phyloP scores from a whole-genome alignment of 2,797 vertebrate genomes.

The Varecia variegata region DNA sequence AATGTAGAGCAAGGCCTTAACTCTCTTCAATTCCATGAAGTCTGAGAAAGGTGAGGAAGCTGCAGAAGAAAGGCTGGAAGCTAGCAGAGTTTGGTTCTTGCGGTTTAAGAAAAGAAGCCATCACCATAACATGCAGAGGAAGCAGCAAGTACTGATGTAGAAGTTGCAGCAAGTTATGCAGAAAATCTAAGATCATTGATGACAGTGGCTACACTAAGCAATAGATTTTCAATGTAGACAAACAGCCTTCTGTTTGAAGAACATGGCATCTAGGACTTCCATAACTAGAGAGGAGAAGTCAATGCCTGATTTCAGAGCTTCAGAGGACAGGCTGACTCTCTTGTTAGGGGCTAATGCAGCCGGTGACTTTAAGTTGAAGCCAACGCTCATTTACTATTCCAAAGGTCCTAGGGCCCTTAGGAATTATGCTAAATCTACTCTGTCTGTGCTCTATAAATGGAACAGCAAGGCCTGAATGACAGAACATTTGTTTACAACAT shows the following conservation, averaged over 20 bases:
- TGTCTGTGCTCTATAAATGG: background rate
- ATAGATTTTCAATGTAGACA: background rate
- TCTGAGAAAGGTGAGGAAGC: background rate
- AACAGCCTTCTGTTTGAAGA: background rate
- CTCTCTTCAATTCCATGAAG: background rate
- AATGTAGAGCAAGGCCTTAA: background rate
- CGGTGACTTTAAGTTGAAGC: background rate
- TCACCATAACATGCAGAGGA: background rate
- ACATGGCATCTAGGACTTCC: background rate
- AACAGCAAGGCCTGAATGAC: background rate
- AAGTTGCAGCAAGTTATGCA: background rate
- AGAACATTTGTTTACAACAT: background rate
- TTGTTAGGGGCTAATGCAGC: background rate
- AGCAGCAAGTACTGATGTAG: background rate
- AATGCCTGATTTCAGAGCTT: background rate
- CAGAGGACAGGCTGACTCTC: background rate
- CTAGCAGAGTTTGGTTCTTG: background rate
- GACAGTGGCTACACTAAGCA: background rate
- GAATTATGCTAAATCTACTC: background rate
- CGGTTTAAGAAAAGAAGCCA: background rate
- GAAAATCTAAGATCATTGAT: background rate
- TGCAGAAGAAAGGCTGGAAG: background rate
- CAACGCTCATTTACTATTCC: background rate
- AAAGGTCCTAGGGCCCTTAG: background rate
- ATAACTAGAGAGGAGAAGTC: background rate